Evolutionary conservation across 2,113 vertebrate species (phyloP).

Genomic region (Callospermophilus lateralis): DNA sequence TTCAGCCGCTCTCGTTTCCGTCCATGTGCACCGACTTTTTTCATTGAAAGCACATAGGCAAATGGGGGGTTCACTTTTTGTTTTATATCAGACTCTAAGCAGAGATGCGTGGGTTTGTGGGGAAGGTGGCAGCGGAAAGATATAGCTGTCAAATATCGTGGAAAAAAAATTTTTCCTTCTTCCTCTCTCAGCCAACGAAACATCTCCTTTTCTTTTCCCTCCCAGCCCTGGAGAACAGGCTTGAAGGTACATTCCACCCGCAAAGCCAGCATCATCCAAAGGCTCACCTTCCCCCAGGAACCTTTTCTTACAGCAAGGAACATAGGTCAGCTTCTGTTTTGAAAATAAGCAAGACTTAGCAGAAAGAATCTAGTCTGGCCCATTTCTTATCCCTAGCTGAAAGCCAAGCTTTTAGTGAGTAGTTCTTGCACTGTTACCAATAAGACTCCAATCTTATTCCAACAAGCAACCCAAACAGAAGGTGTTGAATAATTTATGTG

Average conservation of each 20-base stretch:
- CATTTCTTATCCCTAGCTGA: background rate
- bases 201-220: background rate
- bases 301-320: background rate
- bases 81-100: constrained; percentile 44
- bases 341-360: background rate
- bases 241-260: background rate
- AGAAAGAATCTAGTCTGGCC: background rate
- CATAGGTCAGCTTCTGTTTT: background rate
- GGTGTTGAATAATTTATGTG: background rate
- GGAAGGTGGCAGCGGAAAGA: constrained; percentile 49
- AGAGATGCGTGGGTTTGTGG: constrained; percentile 42
- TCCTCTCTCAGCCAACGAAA: background rate
- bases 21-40: constrained; percentile 65
- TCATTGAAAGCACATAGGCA: constrained; percentile 53
- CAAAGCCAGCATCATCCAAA: background rate
- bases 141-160: constrained; percentile 60
- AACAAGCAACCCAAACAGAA: background rate
- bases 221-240: background rate
- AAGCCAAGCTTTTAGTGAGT: constrained; percentile 10
- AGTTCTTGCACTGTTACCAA: background rate
- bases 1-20: constrained; percentile 69
- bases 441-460: background rate
- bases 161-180: background rate
- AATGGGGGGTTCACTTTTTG: background rate
- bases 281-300: background rate